Evolutionary conservation across 2,113 vertebrate genomes (phyloP), one percentile per base, ranked within the genome.

Genomic region (Pachyramphus minor): DNA sequence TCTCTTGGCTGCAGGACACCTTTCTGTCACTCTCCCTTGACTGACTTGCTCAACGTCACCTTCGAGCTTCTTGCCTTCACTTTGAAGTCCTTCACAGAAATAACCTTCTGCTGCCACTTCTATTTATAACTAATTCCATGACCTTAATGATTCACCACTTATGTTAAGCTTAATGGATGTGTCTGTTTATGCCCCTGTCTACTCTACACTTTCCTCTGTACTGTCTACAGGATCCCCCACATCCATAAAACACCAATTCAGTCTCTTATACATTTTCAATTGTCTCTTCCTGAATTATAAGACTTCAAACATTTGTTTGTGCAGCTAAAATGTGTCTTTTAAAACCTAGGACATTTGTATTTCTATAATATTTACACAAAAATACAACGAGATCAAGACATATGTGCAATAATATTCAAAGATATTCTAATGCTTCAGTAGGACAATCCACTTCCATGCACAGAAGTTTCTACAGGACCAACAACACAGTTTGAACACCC

Each of bases 101-200:
- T 76, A 91, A 83, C 69, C 45, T 79, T 64, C 87, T 82, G 53
- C 49, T 67, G 53, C 42, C 74, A 42, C 31, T 87, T 73, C 84
- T 93, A 72, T 94, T 94, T 95, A 82, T 91, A 94, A 42, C 45
- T 60, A 35, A 11, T 72, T 85, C 63, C 35, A 31, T 66, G 49
- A 58, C 84, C 86, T 81, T 66, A 74, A 47, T 30, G 49, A 56
- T 71, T 73, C 85, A 55, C 63, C 42, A 50, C 27, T 80, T 64
- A 53, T 2, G 4, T 50, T 45, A 42, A 42, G 27, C 75, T 62
- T 53, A 53, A 83, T 14, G 45, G n/a, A 76, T 50, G 2, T 6
- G 53, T 27, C 71, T 77, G 56, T 58, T 66, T 63, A 8, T 69
- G 37, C 20, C n/a, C 25, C 21, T 49, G 39, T 52, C 52, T 31